Base-by-base conservation (phyloP, 2,888 invertebrate species). In the Leucania comma region DNA sequence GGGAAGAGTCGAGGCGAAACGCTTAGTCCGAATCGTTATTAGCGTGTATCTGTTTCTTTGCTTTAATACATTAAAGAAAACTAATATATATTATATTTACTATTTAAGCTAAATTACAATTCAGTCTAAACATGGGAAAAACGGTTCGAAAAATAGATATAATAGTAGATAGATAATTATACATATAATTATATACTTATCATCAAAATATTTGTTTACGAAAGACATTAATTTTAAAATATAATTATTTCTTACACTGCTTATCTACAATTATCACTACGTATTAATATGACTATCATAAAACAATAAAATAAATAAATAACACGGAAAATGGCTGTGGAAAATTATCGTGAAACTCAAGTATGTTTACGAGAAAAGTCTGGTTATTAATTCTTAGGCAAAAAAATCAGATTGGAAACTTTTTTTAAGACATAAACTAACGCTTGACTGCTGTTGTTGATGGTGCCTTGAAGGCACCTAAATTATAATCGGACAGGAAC, bases 121-220 rank as follows among this genome's bases (percentile, higher is more conserved):
- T 8, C 24, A 59, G 63, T 70, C 59, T 56, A 76, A 50, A 42
- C 62, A 22, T 12, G 1, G 26, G 38, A 59, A 62, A 59, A 76
- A 50, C 42, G 2, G 3, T 42, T 56, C 14, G 10, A 29, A 48
- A 42, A 26, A 53, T 22, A n/a, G n/a, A n/a, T n/a, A n/a, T n/a
- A n/a, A n/a, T n/a, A n/a, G n/a, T n/a, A n/a, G n/a, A 12, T 5
- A 9, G 4, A 29, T 29, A 26, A 50, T 50, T 17, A 22, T 59
- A n/a, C n/a, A n/a, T n/a, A 32, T 58, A 54, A 63, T 75, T 50
- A 60, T 14, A 20, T 20, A 32, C 32, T 6, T 12, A 48, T 20
- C 14, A 38, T 32, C 10, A 59, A 22, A 22, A 3, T 57, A 68
- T 68, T 56, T 26, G 35, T 32, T 42, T 32, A 32, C 29, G 12